These are phyloP conservation scores for Tetranychus piercei DNA, from an alignment of 2,888 invertebrate species.

Conservation along the genomic window DNA sequence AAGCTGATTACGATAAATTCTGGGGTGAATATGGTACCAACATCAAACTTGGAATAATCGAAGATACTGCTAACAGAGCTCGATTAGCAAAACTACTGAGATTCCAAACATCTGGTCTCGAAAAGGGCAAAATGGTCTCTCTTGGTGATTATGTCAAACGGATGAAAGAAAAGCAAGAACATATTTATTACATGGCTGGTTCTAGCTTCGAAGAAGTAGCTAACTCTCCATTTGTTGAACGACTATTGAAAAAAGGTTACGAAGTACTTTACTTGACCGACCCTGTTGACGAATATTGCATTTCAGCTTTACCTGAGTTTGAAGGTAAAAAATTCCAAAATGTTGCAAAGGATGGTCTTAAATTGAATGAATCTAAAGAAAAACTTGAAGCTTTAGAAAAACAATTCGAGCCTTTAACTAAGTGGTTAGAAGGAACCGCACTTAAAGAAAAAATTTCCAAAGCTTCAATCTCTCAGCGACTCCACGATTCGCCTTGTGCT, in stretches of 20 bases:
- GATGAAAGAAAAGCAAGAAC: slow-evolving; percentile 84
- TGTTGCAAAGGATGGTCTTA: slow-evolving; percentile 93
- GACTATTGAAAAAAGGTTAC: slow-evolving; percentile 72
- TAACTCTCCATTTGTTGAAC: slow-evolving; percentile 79
- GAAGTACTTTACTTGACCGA: slow-evolving; percentile 86
- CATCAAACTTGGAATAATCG: slow-evolving; percentile 86
- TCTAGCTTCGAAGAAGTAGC: slow-evolving; percentile 53
- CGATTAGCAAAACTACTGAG: slow-evolving; percentile 80
- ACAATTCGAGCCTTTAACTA: slow-evolving; percentile 67
- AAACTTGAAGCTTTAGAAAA: slow-evolving; percentile 53
- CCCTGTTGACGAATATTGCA: slow-evolving; percentile 93
- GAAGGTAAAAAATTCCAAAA: slow-evolving; percentile 99
- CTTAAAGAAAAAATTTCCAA: slow-evolving; percentile 60
- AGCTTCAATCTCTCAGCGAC: slow-evolving; percentile 64
- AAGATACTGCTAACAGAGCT: slow-evolving; percentile 88
- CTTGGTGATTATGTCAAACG: slow-evolving; percentile 74
- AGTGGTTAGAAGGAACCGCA: slow-evolving; percentile 66
- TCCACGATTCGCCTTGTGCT: slow-evolving; percentile 81
- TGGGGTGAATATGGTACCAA: slow-evolving; percentile 99
- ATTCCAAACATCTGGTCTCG: slow-evolving; percentile 59
- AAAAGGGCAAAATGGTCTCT: slow-evolving; percentile 45
- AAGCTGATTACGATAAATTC: slow-evolving; percentile 72
- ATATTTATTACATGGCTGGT: slow-evolving; percentile 92
- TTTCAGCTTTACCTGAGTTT: slow-evolving; percentile 87
- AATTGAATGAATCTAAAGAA: slow-evolving; percentile 46